phyloP scores from a whole-genome alignment of 1,140 invertebrate species.

The Drosophila insularis region DNA sequence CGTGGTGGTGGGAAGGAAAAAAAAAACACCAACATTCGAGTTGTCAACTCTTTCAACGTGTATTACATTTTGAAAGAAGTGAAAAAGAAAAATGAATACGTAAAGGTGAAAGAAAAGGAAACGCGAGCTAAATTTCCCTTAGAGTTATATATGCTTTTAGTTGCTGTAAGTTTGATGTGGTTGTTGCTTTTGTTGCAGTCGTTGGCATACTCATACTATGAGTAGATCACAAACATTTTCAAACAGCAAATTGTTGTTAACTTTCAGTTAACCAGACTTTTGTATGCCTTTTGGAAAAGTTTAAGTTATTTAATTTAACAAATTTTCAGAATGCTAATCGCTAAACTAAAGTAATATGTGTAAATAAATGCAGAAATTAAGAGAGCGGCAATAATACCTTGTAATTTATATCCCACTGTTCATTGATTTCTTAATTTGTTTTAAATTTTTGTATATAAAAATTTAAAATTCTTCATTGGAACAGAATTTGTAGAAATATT shows the following conservation, averaged over 20 bases:
- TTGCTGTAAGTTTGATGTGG: constrained; percentile 27
- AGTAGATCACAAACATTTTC: constrained; percentile 7
- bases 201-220: constrained; percentile 16
- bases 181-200: constrained; percentile 34
- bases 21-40: constrained; percentile 50
- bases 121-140: constrained; percentile 69
- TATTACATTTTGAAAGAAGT: constrained; percentile 68
- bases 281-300: not conserved
- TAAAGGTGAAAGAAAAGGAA: constrained; percentile 40
- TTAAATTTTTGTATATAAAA: no score
- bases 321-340: no score
- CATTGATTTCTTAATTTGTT: no score
- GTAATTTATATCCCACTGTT: no score
- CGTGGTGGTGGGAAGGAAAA: not conserved
- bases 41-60: constrained; percentile 80
- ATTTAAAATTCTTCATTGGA: no score
- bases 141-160: constrained; percentile 59
- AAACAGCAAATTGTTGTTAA: constrained; percentile 2
- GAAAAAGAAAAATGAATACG: constrained; percentile 37
- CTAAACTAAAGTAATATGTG: no score
- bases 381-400: no score
- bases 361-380: no score
- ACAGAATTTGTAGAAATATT: no score
- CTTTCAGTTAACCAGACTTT: not conserved
- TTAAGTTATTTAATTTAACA: no score